These are phyloP conservation scores for Indri indri DNA, from an alignment of 2,113 vertebrate genomes.

Conservation along the genomic window DNA sequence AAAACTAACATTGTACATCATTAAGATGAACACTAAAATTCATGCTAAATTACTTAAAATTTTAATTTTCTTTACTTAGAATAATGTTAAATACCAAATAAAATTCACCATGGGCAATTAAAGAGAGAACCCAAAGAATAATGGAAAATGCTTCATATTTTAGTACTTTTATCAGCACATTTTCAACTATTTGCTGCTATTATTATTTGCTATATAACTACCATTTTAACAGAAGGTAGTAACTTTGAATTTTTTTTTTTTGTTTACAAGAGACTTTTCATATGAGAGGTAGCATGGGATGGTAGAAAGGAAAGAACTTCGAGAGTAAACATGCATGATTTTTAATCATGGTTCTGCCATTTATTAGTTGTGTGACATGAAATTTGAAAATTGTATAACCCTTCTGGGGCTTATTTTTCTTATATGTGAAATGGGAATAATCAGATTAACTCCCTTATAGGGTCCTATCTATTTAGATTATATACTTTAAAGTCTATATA, in stretches of 20 bases:
- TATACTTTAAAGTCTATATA: background rate
- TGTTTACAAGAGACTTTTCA: background rate
- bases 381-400: background rate
- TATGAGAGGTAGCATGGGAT: rapidly evolving
- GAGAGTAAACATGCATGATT: background rate
- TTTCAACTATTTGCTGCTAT: background rate
- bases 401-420: background rate
- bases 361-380: background rate
- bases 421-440: background rate
- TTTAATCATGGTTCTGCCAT: background rate
- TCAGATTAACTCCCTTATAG: background rate
- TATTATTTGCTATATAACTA: background rate
- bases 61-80: background rate
- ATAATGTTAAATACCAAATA: background rate
- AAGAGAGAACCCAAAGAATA: background rate
- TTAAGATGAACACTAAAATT: background rate
- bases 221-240: background rate
- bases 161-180: background rate
- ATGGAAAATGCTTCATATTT: background rate
- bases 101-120: background rate
- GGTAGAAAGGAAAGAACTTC: background rate
- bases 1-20: background rate
- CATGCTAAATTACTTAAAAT: background rate
- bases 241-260: background rate
- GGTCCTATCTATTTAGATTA: background rate